phyloP scores from a whole-genome alignment of 2,797 vertebrate species.

The Rhinogobio ventralis region DNA sequence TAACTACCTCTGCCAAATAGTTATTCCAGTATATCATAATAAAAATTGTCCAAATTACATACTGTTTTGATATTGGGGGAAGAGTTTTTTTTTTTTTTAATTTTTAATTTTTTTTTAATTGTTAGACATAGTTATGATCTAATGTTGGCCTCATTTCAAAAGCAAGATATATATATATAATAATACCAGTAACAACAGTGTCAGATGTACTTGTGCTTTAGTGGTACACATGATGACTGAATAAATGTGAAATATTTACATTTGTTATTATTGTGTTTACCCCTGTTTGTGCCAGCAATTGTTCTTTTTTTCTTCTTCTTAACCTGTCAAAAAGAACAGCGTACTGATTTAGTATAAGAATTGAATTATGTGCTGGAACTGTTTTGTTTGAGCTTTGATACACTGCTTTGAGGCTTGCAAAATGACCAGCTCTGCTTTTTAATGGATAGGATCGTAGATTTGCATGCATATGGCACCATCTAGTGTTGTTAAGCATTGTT shows the following conservation, averaged over 20 bases:
- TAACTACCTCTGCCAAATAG: conserved; percentile 2
- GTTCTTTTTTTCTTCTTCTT: background rate
- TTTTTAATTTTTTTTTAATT: background rate
- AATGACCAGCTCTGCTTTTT: background rate
- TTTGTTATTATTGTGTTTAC: background rate
- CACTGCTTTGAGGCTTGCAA: background rate
- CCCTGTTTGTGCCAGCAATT: background rate
- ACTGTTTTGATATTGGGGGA: background rate
- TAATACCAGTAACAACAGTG: background rate
- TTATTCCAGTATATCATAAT: background rate
- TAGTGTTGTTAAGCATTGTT: conserved; percentile 5
- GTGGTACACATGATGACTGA: conserved; percentile 4
- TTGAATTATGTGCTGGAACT: background rate
- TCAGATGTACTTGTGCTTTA: background rate
- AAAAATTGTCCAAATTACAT: background rate
- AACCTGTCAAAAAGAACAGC: background rate
- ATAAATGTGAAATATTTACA: background rate
- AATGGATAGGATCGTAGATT: background rate
- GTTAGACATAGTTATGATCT: background rate
- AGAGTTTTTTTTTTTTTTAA: background rate
- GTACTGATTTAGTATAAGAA: background rate
- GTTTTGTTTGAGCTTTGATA: background rate
- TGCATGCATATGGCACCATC: conserved; percentile 16
- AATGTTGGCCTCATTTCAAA: background rate
- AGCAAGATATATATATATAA: background rate